Evolutionary conservation across 2,888 invertebrate genomes (phyloP), one percentile per base, ranked within the genome.

Genomic region (Phalangium opilio): DNA sequence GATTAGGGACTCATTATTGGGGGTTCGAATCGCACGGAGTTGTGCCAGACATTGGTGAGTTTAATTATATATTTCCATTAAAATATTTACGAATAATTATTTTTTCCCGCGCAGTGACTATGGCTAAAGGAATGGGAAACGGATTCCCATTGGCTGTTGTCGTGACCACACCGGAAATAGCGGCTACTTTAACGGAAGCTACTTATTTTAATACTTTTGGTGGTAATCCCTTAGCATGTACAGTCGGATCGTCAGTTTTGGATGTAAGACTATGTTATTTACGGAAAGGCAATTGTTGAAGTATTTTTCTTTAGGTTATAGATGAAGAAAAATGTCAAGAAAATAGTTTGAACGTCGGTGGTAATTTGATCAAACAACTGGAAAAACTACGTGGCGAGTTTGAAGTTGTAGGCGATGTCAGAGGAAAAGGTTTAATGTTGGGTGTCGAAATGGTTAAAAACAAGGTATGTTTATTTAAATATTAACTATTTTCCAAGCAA

Each of bases 391-490:
- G 81, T 61, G 75, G 77, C 45, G 70, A 74, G 44, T 77, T 77
- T 55, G 62, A 64, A 41, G 67, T 82, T 12, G 75, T 98, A 41
- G 95, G 96, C 5, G 96, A 96, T 68, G 89, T 98, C 1, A 73
- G 96, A 49, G 96, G 96, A 1, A 93, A 90, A 67, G 96, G 96
- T 0, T 70, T 98, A 12, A 95, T 98, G 93, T 77, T 96, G 56
- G 96, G 90, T 0, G 67, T 93, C 1, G 96, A 96, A 67, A 67
- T 95, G 52, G 83, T 91, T 1, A 69, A 71, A 12, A 73, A 76
- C 60, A 74, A 77, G 14, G 75, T 75, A 41, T 41, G 43, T 27
- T 27, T 27, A 7, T 8, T 27, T 27, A 27, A n/a, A n/a, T 27
- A 27, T 27, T 27, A 27, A 27, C 27, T 27, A 27, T 27, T 27